Conservation (phyloP, 1,140 invertebrate genomes). For the Conopomorpha cramerella region DNA sequence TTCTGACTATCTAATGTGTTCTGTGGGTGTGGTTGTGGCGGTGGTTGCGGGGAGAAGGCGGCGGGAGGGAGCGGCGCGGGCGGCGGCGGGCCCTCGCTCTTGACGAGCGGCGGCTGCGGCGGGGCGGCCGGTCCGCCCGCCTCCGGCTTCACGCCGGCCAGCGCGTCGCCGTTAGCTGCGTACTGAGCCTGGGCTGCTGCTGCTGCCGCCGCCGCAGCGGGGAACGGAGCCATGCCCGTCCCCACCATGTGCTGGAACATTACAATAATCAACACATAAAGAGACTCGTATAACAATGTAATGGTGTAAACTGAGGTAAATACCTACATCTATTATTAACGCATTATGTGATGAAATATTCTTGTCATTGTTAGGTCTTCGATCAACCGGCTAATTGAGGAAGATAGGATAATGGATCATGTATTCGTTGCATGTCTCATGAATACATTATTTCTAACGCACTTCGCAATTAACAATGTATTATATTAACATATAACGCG, state of each 20-base stretch:
- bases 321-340: too few species aligned
- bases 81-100: constrained; percentile 48
- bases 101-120: constrained; percentile 41
- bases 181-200: constrained; percentile 69
- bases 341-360: too few species aligned
- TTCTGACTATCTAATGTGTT: constrained; percentile 58
- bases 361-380: too few species aligned
- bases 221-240: constrained; percentile 86
- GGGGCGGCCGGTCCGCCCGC: constrained; percentile 48
- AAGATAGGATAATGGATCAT: too few species aligned
- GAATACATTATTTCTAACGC: too few species aligned
- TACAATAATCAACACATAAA: constrained; percentile 21
- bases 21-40: constrained; percentile 34
- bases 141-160: constrained; percentile 63
- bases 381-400: too few species aligned
- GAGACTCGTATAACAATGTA: constrained; percentile 1
- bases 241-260: constrained; percentile 92
- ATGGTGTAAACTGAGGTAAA: constrained; percentile 7
- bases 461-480: too few species aligned
- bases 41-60: constrained; percentile 51
- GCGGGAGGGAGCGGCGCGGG: constrained; percentile 45
- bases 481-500: too few species aligned
- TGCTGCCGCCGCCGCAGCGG: constrained; percentile 75
- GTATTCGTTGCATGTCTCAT: too few species aligned
- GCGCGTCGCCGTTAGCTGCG: constrained; percentile 71